A percentile compares a stretch with the other conserved stretches of the same genome.
phyloP scores from a whole-genome alignment of 2,888 invertebrate genomes.

The Euplagia quadripunctaria region DNA sequence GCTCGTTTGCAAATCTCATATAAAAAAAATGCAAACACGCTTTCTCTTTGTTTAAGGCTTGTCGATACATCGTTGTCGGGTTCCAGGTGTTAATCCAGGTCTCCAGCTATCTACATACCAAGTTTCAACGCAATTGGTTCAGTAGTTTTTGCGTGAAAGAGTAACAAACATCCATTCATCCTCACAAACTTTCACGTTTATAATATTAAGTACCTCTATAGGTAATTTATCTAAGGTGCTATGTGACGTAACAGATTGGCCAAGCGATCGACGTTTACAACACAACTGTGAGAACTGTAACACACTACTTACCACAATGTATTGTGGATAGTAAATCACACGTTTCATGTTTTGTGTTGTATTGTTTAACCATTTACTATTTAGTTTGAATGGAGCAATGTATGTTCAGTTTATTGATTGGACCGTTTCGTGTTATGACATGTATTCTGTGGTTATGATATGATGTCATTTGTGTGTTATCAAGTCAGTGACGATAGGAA shows the following conservation, averaged over 20 bases:
- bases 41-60: too few relatives aligned
- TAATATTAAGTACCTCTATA: too few relatives aligned
- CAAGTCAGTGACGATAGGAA: background rate
- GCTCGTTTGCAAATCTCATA: too few relatives aligned
- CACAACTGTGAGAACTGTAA: constrained; percentile 42
- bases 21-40: too few relatives aligned
- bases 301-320: constrained; percentile 10
- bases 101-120: too few relatives aligned
- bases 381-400: constrained; percentile 3
- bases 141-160: too few relatives aligned
- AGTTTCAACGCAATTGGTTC: too few relatives aligned
- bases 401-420: background rate
- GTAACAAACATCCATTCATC: too few relatives aligned
- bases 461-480: background rate
- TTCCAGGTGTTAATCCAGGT: too few relatives aligned
- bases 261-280: constrained; percentile 39
- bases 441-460: too few relatives aligned
- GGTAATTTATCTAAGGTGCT: background rate
- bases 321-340: background rate
- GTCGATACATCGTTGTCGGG: too few relatives aligned
- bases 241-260: constrained; percentile 39
- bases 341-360: constrained; percentile 7
- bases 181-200: too few relatives aligned
- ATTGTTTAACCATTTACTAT: constrained; percentile 7
- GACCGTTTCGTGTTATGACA: background rate